These are phyloP conservation scores for Odontomachus brunneus DNA, from an alignment of 1,140 invertebrate genomes.

Conservation along the genomic window DNA sequence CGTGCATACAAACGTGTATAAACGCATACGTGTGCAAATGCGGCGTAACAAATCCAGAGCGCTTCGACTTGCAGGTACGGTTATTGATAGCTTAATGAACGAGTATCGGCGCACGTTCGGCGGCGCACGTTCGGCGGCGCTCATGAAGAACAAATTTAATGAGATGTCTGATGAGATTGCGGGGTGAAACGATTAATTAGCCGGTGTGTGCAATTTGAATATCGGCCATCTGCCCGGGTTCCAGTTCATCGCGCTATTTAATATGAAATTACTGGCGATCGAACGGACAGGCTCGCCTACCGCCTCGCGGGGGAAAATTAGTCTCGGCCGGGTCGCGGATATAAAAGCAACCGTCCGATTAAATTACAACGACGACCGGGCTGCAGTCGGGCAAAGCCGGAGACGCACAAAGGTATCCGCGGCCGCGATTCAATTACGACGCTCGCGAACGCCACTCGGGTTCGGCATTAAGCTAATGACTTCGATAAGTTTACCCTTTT, in stretches of 20 bases:
- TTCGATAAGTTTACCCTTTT: slow-evolving; percentile 41
- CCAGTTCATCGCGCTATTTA: slow-evolving; percentile 23
- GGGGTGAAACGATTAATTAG: slow-evolving; percentile 56
- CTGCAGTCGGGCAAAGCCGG: too few relatives aligned
- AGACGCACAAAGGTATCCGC: slow-evolving; percentile 31
- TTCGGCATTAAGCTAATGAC: slow-evolving; percentile 45
- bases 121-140: not conserved
- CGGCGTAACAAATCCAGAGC: slow-evolving; percentile 15
- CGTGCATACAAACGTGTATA: too few relatives aligned
- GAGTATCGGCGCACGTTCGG: not conserved
- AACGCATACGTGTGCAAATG: too few relatives aligned
- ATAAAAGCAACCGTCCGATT: slow-evolving; percentile 43
- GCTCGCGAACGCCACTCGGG: slow-evolving; percentile 22
- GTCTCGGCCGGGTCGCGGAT: not conserved
- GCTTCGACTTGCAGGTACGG: not conserved
- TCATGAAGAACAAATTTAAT: slow-evolving; percentile 54
- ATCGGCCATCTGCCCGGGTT: slow-evolving; percentile 32
- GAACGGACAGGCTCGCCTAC: slow-evolving; percentile 5
- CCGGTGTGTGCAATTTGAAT: slow-evolving; percentile 43
- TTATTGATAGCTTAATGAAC: slow-evolving; percentile 32
- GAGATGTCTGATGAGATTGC: slow-evolving; percentile 31
- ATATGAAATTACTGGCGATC: slow-evolving; percentile 31
- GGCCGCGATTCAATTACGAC: slow-evolving; percentile 42
- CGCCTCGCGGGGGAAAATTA: slow-evolving; percentile 20
- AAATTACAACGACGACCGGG: slow-evolving; percentile 42